phyloP scores from a whole-genome alignment of 1,140 invertebrate genomes.

The Heliconius congener region DNA sequence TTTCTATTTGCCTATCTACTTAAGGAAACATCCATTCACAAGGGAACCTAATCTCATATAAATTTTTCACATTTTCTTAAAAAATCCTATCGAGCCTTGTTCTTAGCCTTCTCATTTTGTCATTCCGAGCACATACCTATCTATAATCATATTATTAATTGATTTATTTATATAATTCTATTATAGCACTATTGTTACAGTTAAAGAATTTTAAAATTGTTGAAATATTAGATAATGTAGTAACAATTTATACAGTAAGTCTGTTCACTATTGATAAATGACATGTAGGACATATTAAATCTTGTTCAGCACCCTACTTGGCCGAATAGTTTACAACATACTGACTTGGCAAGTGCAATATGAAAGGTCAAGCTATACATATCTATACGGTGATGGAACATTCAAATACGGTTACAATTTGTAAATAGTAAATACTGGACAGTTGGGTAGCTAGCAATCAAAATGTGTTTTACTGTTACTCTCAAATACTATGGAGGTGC shows the following conservation, averaged over 20 bases:
- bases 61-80: conserved; percentile 41
- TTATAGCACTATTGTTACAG: conserved; percentile 39
- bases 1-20: conserved; percentile 73
- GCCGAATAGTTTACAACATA: conserved; percentile 23
- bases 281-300: conserved; percentile 26
- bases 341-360: conserved; percentile 1
- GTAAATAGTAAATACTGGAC: conserved; percentile 10
- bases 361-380: not conserved
- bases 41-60: conserved; percentile 50
- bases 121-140: conserved; percentile 33
- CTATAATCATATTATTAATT: conserved; percentile 25
- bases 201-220: conserved; percentile 12
- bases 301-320: conserved; percentile 36
- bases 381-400: not conserved
- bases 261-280: not conserved
- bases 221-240: not conserved
- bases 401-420: not conserved
- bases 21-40: conserved; percentile 57
- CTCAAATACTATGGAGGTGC: conserved; percentile 33
- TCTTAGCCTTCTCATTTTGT: not conserved
- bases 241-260: conserved; percentile 9
- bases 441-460: not conserved
- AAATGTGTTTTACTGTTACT: conserved; percentile 7
- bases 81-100: conserved; percentile 15
- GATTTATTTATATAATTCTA: conserved; percentile 26